phyloP scores from a whole-genome alignment of 2,888 invertebrate genomes.

The Drosophila macrospina region DNA sequence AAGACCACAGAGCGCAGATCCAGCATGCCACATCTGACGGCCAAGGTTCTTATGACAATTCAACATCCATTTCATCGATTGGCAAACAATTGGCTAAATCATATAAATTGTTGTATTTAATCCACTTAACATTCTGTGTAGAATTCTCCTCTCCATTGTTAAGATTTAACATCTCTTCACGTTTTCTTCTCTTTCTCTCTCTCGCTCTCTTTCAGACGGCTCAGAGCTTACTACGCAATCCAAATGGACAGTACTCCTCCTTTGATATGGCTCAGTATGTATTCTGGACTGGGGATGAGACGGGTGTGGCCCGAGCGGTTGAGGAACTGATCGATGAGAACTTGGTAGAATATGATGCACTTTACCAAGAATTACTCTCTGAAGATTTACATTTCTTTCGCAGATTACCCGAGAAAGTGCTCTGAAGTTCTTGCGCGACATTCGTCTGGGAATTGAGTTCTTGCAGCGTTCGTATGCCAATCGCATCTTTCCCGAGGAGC shows the following conservation, averaged over 20 bases:
- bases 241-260: slow-evolving; percentile 90
- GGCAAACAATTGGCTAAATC: slow-evolving; percentile 62
- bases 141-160: too few species aligned
- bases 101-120: slow-evolving; percentile 40
- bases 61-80: slow-evolving; percentile 40
- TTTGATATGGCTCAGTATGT: slow-evolving; percentile 93
- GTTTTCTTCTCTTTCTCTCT: neutral
- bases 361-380: too few species aligned
- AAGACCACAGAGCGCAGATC: slow-evolving; percentile 81
- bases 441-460: slow-evolving; percentile 90
- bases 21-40: slow-evolving; percentile 73
- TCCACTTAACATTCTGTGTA: slow-evolving; percentile 17
- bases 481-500: slow-evolving; percentile 82
- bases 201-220: slow-evolving; percentile 85
- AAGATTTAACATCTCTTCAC: neutral
- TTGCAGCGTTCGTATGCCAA: slow-evolving; percentile 87
- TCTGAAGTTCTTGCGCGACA: slow-evolving; percentile 90
- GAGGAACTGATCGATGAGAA: slow-evolving; percentile 92
- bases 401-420: slow-evolving; percentile 92
- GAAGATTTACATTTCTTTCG: neutral
- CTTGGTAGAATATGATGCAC: slow-evolving; percentile 86
- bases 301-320: slow-evolving; percentile 91
- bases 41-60: slow-evolving; percentile 83
- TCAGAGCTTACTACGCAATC: slow-evolving; percentile 85
- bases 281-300: slow-evolving; percentile 93